A percentile compares a stretch with the other conserved stretches of the same genome.
phyloP scores from a whole-genome alignment of 1,140 invertebrate genomes.

The Macrobrachium nipponense region DNA sequence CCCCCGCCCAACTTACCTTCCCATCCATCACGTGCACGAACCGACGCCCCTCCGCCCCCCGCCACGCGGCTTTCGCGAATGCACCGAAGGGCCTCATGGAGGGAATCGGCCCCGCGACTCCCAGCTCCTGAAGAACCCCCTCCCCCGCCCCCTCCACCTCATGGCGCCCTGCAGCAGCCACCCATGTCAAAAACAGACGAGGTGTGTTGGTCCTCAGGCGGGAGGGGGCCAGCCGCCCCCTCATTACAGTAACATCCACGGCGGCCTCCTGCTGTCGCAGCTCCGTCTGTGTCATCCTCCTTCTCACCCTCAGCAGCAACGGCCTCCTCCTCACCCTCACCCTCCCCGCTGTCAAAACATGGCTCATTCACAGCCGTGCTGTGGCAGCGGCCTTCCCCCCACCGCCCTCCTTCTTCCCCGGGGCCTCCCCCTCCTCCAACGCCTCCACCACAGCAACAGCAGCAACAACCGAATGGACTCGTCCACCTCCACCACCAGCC shows the following conservation, averaged over 20 bases:
- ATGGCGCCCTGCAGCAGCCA: background rate
- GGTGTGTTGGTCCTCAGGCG: too few relatives aligned
- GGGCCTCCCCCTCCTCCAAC: background rate
- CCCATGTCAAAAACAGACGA: background rate
- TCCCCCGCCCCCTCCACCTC: background rate
- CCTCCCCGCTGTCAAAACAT: background rate
- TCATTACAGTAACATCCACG: too few relatives aligned
- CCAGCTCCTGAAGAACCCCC: background rate
- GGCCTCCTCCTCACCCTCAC: background rate
- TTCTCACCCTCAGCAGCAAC: background rate
- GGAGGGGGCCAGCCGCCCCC: too few relatives aligned
- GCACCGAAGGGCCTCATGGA: too few relatives aligned
- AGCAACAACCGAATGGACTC: background rate
- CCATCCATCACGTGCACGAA: background rate
- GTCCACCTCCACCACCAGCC: background rate
- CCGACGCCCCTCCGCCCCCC: background rate
- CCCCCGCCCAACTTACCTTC: conserved; percentile 16
- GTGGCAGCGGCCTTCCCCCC: background rate
- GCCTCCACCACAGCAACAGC: conserved; percentile 12
- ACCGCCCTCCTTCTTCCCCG: too few relatives aligned
- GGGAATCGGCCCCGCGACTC: background rate
- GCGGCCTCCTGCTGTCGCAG: too few relatives aligned
- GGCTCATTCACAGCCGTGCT: background rate
- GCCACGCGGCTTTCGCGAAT: background rate
- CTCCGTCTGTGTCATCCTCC: background rate